Conservation (phyloP, 2,797 vertebrate genomes). For the Siniperca obscura region DNA sequence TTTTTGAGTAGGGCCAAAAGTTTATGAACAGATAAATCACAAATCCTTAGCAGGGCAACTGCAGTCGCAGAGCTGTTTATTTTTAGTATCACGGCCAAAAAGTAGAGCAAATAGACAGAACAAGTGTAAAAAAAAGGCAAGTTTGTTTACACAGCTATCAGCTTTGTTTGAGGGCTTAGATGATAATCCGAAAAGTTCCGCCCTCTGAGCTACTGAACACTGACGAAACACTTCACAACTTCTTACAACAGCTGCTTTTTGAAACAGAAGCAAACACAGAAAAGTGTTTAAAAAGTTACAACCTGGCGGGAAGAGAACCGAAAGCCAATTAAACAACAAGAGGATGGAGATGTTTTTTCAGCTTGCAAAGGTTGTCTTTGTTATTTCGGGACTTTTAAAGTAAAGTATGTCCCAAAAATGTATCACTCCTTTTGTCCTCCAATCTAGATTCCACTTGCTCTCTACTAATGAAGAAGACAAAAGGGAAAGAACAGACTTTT, state of each 20-base stretch:
- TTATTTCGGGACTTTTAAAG: constrained; percentile 10
- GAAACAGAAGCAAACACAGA: constrained; percentile 50
- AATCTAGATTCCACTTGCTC: neutral
- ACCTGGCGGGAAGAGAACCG: constrained; percentile 24
- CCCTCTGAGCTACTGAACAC: constrained; percentile 72
- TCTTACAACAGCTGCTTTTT: constrained; percentile 57
- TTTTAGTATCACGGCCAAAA: constrained; percentile 78
- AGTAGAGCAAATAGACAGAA: constrained; percentile 73
- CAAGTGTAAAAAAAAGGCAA: constrained; percentile 75
- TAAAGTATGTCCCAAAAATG: neutral
- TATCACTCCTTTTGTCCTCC: neutral
- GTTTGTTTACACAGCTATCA: constrained; percentile 80
- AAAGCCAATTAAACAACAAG: constrained; percentile 32
- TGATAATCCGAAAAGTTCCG: constrained; percentile 78
- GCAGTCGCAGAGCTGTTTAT: constrained; percentile 75
- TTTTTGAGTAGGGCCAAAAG: constrained; percentile 81
- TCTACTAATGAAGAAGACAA: neutral
- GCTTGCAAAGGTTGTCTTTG: constrained; percentile 6
- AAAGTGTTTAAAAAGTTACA: constrained; percentile 49
- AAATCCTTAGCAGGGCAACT: constrained; percentile 69
- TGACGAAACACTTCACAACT: constrained; percentile 43
- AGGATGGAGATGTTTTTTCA: constrained; percentile 25
- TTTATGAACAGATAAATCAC: constrained; percentile 79
- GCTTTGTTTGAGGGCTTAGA: constrained; percentile 80
- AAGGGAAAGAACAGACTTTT: constrained; percentile 18